These are phyloP conservation scores for Drosophila eohydei DNA, from an alignment of 2,888 invertebrate species.

Conservation along the genomic window DNA sequence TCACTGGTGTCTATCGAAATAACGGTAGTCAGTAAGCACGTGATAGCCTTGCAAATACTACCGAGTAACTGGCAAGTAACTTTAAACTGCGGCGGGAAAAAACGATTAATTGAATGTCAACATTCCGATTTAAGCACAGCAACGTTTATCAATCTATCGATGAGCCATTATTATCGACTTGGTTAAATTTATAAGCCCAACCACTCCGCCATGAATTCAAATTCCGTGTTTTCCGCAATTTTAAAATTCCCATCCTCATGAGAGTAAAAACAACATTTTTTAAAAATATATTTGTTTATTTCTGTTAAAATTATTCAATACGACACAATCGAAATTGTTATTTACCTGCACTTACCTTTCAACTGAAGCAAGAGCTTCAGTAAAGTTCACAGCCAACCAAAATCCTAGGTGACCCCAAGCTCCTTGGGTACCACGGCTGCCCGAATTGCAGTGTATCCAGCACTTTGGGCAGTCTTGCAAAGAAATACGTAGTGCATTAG, in stretches of 20 bases:
- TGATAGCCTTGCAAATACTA: not conserved
- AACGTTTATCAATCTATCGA: constrained; percentile 1
- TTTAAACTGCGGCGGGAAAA: not conserved
- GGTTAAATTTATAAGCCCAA: not conserved
- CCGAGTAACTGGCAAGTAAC: not conserved
- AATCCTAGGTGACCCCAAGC: constrained; percentile 39
- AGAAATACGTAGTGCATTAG: constrained; percentile 76
- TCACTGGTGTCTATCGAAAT: constrained; percentile 2
- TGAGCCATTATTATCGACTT: not conserved
- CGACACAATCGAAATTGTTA: constrained; percentile 6
- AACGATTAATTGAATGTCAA: not conserved
- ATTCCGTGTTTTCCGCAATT: not conserved
- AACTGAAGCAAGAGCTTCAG: constrained; percentile 28
- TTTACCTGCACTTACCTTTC: constrained; percentile 62
- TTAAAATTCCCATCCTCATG: not conserved
- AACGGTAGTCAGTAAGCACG: not conserved
- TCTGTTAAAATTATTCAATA: constrained; percentile 4
- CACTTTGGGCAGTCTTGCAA: constrained; percentile 74
- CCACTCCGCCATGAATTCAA: not conserved
- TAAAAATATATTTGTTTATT: constrained; percentile 23
- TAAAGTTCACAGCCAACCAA: constrained; percentile 39
- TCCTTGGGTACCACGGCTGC: constrained; percentile 38
- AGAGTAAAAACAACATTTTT: not conserved
- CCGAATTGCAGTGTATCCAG: constrained; percentile 53
- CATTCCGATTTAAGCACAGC: not conserved